A percentile compares a stretch with the other conserved stretches of the same genome.
phyloP scores from a whole-genome alignment of 2,113 vertebrate species.

The Nerophis ophidion region DNA sequence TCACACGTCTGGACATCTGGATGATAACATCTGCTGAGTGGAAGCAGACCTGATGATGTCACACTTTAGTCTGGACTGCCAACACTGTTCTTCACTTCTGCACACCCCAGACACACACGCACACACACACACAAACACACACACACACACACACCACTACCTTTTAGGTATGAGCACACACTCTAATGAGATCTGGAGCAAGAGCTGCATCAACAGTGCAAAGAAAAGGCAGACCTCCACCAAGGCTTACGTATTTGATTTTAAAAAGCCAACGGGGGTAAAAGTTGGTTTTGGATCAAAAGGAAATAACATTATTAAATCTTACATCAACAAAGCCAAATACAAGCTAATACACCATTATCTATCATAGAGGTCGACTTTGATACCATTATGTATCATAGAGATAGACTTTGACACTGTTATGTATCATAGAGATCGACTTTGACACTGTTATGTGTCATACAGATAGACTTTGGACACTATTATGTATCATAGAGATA shows the following conservation, averaged over 20 bases:
- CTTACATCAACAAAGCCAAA: neutral
- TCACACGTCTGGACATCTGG: neutral
- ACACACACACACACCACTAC: neutral
- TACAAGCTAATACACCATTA: neutral
- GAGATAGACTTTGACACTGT: neutral
- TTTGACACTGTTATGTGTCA: too few species aligned
- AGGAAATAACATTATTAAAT: neutral
- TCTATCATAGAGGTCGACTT: neutral
- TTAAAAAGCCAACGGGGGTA: neutral
- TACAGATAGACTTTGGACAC: too few species aligned
- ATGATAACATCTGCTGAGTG: conserved; percentile 15
- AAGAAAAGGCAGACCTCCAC: neutral
- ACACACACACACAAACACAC: neutral
- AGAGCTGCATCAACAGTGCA: too few species aligned
- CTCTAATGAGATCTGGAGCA: neutral
- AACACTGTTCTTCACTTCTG: conserved; percentile 1
- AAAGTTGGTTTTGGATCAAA: neutral
- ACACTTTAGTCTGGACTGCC: neutral
- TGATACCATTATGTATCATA: neutral
- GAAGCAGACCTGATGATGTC: conserved; percentile 9
- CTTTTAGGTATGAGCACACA: neutral
- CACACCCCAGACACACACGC: neutral
- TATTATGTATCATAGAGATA: too few species aligned
- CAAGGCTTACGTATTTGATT: neutral
- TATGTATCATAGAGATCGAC: too few species aligned